These are phyloP conservation scores for Mus musculus DNA, from an alignment of 2,113 vertebrate species.

Conservation along the genomic window DNA sequence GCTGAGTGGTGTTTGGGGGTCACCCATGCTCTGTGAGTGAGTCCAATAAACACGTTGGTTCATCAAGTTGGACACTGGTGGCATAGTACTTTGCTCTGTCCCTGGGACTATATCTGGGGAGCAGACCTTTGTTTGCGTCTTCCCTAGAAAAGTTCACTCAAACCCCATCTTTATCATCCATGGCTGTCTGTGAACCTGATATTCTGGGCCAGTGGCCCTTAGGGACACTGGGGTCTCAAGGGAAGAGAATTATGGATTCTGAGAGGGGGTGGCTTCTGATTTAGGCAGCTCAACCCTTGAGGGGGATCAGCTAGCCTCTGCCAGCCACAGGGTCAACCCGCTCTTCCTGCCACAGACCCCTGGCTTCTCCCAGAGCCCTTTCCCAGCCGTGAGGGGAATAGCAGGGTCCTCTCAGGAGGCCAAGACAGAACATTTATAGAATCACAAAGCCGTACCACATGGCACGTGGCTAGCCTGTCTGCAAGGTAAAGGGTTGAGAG, in stretches of 20 bases:
- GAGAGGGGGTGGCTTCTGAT: neutral
- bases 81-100: neutral
- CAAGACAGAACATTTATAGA: fast-evolving
- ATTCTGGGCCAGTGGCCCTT: neutral
- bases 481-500: fast-evolving
- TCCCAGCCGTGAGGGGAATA: neutral
- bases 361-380: neutral
- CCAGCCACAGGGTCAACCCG: too few species aligned
- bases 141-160: neutral
- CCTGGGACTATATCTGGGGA: neutral
- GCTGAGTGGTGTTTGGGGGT: neutral
- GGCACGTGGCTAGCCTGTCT: fast-evolving
- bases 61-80: neutral
- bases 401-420: neutral
- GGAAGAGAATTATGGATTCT: neutral
- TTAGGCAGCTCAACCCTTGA: neutral
- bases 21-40: neutral
- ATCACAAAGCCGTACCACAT: fast-evolving
- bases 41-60: neutral
- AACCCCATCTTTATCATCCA: neutral
- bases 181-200: neutral
- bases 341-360: neutral
- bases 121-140: neutral
- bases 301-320: neutral
- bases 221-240: fast-evolving